Evolutionary conservation across 1,140 invertebrate species (phyloP), one percentile per base, ranked within the genome.

Genomic region (Solenopsis fugax): DNA sequence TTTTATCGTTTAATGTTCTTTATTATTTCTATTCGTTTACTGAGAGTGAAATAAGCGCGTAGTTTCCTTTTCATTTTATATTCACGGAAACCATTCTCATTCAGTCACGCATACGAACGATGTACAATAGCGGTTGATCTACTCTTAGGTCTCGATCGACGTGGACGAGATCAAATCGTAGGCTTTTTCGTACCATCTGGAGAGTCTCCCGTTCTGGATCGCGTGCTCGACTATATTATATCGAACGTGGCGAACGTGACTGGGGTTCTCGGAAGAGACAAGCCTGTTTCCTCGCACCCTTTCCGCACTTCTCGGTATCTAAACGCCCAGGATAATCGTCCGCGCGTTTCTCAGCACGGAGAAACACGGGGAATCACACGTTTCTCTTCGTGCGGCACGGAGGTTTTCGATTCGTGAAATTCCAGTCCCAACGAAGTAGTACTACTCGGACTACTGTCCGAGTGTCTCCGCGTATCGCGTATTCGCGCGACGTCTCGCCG

Each of bases 201-300:
- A 50, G 64, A 67, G 37, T 86, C 77, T 50, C 90, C 94, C 93
- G 54, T 71, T 67, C 41, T 58, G 62, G 56, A 87, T 92, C 91
- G 90, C 93, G 88, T 92, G 91, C 89, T 73, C 87, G 87, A 89
- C 90, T 89, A 93, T 93, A 93, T 93, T 93, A 93, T 92, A 92
- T 92, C 91, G 91, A 88, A 84, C 80, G 84, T 88, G 89, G 91
- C 85, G 86, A 93, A 93, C 92, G 92, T 92, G 91, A 93, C 89
- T 90, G 75, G 93, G 92, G 89, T 94, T 94, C 91, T 87, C 72
- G 85, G 86, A 80, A 91, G 87, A 64, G 34, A 89, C 78, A 69
- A 82, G 71, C 62, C 60, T 45, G 86, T 82, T 87, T 90, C 86
- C 88, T 88, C 69, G 78, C 67, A 50, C 69, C 82, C 88, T 88